A percentile compares a stretch with the other conserved stretches of the same genome.
Evolutionary conservation across 2,113 vertebrate genomes (phyloP).

Genomic region (Alligator mississippiensis): DNA sequence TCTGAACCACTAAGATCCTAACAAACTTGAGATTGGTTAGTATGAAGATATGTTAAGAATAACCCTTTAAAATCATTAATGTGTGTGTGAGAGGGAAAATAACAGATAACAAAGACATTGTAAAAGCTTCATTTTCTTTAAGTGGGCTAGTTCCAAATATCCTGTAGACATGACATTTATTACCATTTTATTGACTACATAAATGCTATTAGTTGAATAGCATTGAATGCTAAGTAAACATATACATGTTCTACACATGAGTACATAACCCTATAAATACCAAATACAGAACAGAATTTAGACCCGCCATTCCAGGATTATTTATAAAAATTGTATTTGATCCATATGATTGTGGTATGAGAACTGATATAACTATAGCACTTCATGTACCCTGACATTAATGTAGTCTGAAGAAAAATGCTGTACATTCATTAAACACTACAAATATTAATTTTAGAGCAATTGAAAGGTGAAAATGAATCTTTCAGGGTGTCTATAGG

Average conservation of each 20-base stretch:
- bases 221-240: background rate
- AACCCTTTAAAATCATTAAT: background rate
- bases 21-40: background rate
- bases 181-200: background rate
- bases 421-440: background rate
- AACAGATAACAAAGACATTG: background rate
- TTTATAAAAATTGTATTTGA: background rate
- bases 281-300: background rate
- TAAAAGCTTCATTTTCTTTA: background rate
- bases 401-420: background rate
- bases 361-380: background rate
- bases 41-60: background rate
- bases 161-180: background rate
- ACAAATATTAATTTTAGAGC: conserved; percentile 17
- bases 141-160: background rate
- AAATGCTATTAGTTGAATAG: background rate
- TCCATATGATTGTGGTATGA: background rate
- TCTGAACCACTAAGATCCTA: background rate
- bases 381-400: background rate
- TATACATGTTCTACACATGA: background rate
- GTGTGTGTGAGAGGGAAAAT: background rate
- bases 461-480: background rate
- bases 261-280: background rate
- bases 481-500: too few species aligned
- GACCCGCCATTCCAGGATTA: background rate